Conservation (phyloP, 2,888 invertebrate genomes). For the Diplazon laetatorius region DNA sequence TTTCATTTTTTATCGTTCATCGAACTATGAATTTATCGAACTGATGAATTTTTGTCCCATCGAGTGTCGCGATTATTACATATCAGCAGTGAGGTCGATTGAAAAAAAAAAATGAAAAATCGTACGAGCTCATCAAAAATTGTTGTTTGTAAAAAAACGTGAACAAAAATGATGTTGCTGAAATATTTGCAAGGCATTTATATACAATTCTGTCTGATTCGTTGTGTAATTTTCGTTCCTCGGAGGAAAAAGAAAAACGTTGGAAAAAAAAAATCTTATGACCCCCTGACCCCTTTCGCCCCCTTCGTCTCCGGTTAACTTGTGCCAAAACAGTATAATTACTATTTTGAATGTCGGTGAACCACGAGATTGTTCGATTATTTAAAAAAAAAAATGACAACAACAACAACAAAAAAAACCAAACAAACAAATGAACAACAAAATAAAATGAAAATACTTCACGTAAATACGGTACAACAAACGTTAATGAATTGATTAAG, state of each 20-base stretch:
- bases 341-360: slow-evolving; percentile 65
- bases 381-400: slow-evolving; percentile 40
- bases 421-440: slow-evolving; percentile 44
- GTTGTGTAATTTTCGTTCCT: slow-evolving; percentile 16
- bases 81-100: slow-evolving; percentile 51
- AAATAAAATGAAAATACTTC: slow-evolving; percentile 44
- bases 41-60: slow-evolving; percentile 13
- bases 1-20: slow-evolving; percentile 38
- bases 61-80: slow-evolving; percentile 47
- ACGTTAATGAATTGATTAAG: slow-evolving; percentile 72
- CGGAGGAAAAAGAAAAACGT: slow-evolving; percentile 16
- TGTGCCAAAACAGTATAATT: slow-evolving; percentile 65
- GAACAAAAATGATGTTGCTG: slow-evolving; percentile 28
- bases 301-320: slow-evolving; percentile 62
- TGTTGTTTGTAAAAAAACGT: slow-evolving; percentile 52
- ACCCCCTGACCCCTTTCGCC: slow-evolving; percentile 19
- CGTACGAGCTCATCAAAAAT: slow-evolving; percentile 33
- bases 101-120: slow-evolving; percentile 4
- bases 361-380: slow-evolving; percentile 63
- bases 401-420: slow-evolving; percentile 36
- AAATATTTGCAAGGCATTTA: slow-evolving; percentile 17
- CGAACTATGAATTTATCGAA: slow-evolving; percentile 10
- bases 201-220: slow-evolving; percentile 34
- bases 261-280: slow-evolving; percentile 43
- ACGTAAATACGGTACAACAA: slow-evolving; percentile 65